Evolutionary conservation across 2,888 invertebrate species (phyloP).

Genomic region (Machimus rusticus): DNA sequence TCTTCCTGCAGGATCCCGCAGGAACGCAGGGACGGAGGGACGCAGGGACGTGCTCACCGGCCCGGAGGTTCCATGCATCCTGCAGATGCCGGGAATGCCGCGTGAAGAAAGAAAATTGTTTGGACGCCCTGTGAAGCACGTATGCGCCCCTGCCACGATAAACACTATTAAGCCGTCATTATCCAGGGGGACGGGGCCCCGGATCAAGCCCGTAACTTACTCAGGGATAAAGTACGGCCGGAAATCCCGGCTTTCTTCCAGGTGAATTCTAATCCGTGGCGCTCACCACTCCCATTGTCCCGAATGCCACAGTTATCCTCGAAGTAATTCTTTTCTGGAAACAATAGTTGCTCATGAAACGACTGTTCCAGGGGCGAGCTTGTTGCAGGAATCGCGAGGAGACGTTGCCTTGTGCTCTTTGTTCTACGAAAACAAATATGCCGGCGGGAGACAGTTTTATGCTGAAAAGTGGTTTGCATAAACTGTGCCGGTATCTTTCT

Average conservation of each 20-base stretch:
- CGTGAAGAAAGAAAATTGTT: not conserved
- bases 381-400: conserved; percentile 16
- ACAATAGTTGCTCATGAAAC: conserved; percentile 25
- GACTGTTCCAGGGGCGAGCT: conserved; percentile 24
- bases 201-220: not conserved
- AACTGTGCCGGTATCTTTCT: conserved; percentile 35
- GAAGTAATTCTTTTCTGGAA: conserved; percentile 15
- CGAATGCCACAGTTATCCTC: conserved; percentile 17
- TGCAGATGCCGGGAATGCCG: not conserved
- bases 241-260: conserved; percentile 24
- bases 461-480: conserved; percentile 38
- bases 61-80: not conserved
- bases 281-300: conserved; percentile 10
- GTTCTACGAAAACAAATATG: conserved; percentile 31
- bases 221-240: not conserved
- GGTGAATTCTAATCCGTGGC: conserved; percentile 18
- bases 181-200: not conserved
- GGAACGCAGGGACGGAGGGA: not conserved
- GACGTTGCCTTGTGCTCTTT: conserved; percentile 25
- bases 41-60: not conserved
- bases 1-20: no score
- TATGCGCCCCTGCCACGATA: not conserved
- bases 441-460: conserved; percentile 37
- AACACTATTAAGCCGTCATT: conserved; percentile 5
- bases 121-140: not conserved